Evolutionary conservation across 2,113 vertebrate genomes (phyloP), one percentile per base, ranked within the genome.

Genomic region (Apaloderma vittatum): DNA sequence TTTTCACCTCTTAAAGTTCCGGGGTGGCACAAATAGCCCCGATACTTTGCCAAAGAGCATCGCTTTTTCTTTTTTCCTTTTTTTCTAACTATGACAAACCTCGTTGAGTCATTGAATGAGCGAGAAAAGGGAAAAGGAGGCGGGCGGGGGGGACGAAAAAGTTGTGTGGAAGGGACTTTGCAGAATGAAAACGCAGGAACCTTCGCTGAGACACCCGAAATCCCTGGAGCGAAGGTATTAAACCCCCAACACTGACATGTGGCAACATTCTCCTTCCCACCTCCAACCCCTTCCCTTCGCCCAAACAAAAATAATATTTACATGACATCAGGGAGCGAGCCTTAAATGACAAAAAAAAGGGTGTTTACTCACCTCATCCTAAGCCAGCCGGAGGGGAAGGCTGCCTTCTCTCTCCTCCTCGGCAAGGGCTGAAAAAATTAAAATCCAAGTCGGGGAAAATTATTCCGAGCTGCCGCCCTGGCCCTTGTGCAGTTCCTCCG

Each of bases 401-500:
- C 97, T 98, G 97, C 98, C 97, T 98, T 97, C 97, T 89, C 95
- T 40, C 40, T 40, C 40, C 40, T 40, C 40, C 97, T 91, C 94
- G 73, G 77, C 4, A 65, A 26, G 66, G 94, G 83, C 93, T 97
- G 96, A 57, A 82, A 83, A 92, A 93, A 77, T 59, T 74, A 88
- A 85, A 78, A 59, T 12, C 40, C 40, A 40, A 97, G 90, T 79
- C 24, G 84, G 95, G 96, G 40, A 40, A 85, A 82, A 96, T 96
- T 51, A 90, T 40, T 40, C 40, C 95, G 98, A 96, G 97, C 98
- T 98, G 98, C 98, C 94, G 91, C 95, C 98, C 97, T 40, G 40
- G 97, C 97, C 93, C 91, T 94, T 90, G 97, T 97, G 98, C 98
- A 98, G 98, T 97, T 98, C 97, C 98, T 98, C 98, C 98, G 98